phyloP scores from a whole-genome alignment of 2,113 vertebrate genomes.

The Oryzias celebensis region DNA sequence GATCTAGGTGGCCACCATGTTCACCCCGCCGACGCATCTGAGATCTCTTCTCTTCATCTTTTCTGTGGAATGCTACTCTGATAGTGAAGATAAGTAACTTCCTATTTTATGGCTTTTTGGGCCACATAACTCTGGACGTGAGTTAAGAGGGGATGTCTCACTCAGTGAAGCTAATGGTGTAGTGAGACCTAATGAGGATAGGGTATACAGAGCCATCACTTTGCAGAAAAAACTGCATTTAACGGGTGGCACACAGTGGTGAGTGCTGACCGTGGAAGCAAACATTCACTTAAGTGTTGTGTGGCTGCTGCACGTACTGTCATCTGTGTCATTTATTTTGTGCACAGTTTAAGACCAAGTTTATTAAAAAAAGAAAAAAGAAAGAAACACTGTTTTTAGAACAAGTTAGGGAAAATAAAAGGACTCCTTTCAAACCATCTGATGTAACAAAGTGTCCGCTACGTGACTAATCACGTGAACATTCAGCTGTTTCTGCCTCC shows the following conservation, averaged over 20 bases:
- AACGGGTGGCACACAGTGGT: constrained; percentile 5
- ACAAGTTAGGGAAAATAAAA: not conserved
- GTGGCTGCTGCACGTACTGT: constrained; percentile 10
- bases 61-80: constrained; percentile 51
- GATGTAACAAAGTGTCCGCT: not conserved
- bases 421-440: not conserved
- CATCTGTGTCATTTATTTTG: not conserved
- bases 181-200: constrained; percentile 35
- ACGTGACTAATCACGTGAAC: constrained; percentile 3
- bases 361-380: not conserved
- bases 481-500: not conserved
- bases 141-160: constrained; percentile 37
- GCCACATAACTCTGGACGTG: constrained; percentile 53
- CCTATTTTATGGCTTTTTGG: constrained; percentile 53
- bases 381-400: not conserved
- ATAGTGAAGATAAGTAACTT: constrained; percentile 64
- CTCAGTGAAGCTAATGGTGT: constrained; percentile 18
- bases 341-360: not conserved
- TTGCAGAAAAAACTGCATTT: constrained; percentile 10
- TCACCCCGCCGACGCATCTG: constrained; percentile 55
- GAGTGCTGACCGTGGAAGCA: constrained; percentile 1
- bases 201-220: constrained; percentile 6
- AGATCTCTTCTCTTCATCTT: constrained; percentile 58
- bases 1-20: constrained; percentile 74
- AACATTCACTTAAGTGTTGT: constrained; percentile 19